A percentile compares a stretch with the other conserved stretches of the same genome.
Conservation (phyloP, 1,140 invertebrate species). For the fruit fly (Drosophila melanogaster) region Release_6_plus_ISO1_MT NC_004354.4:17851001-17851500, state of each 20-base stretch:
- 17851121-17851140: conserved; percentile 76
- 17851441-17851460: conserved; percentile 69
- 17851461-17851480: conserved; percentile 76
- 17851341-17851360: conserved; percentile 80
- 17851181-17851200: conserved; percentile 79
- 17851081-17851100: conserved; percentile 46
- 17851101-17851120: conserved; percentile 75
- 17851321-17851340: conserved; percentile 80
- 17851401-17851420: conserved; percentile 83
- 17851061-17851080: conserved; percentile 67
- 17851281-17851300: conserved; percentile 71
- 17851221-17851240: conserved; percentile 52
- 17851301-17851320: conserved; percentile 69
- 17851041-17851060: conserved; percentile 70
- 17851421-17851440: conserved; percentile 82
- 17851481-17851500: conserved; percentile 73
- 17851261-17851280: conserved; percentile 51
- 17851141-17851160: conserved; percentile 79
- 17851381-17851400: conserved; percentile 73
- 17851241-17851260: conserved; percentile 31
- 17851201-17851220: conserved; percentile 63
- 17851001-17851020: conserved; percentile 84
- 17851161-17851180: conserved; percentile 67
- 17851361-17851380: conserved; percentile 73
- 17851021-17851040: conserved; percentile 68